These are phyloP conservation scores for Ichneumoninae sp. DNA, from an alignment of 2,888 invertebrate genomes.

Conservation along the genomic window DNA sequence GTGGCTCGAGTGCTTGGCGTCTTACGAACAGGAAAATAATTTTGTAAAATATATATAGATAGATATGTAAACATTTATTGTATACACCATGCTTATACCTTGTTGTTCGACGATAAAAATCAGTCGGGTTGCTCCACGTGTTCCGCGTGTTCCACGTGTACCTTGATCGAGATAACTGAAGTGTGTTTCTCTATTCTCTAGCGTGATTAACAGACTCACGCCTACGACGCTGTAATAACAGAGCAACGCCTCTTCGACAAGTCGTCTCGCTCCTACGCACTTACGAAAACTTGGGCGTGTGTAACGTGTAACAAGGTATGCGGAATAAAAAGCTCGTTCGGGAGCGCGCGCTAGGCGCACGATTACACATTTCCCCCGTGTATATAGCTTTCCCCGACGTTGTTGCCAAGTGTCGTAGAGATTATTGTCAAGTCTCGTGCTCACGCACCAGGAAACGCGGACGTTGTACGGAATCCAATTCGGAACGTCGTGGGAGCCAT, in stretches of 20 bases:
- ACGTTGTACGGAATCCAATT: slow-evolving; percentile 48
- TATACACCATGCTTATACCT: background rate
- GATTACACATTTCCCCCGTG: slow-evolving; percentile 30
- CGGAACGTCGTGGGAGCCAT: slow-evolving; percentile 16
- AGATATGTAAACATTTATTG: too few species aligned
- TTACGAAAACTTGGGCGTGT: background rate
- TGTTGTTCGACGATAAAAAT: background rate
- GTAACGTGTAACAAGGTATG: background rate
- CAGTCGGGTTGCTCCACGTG: slow-evolving; percentile 4
- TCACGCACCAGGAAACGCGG: slow-evolving; percentile 54
- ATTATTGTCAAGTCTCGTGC: slow-evolving; percentile 53
- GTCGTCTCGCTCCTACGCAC: slow-evolving; percentile 28
- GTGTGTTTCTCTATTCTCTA: slow-evolving; percentile 14
- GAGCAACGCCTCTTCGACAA: slow-evolving; percentile 19
- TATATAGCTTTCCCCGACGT: slow-evolving; percentile 36
- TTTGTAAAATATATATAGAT: too few species aligned
- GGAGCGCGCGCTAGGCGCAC: background rate
- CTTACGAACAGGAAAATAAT: too few species aligned
- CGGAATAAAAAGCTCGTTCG: slow-evolving; percentile 18
- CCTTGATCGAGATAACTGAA: background rate
- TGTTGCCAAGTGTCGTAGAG: slow-evolving; percentile 35
- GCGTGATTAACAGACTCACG: slow-evolving; percentile 29
- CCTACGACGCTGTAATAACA: slow-evolving; percentile 29
- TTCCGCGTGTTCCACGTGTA: background rate
- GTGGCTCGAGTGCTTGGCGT: too few species aligned